These are phyloP conservation scores for Yponomeuta cagnagella DNA, from an alignment of 2,888 invertebrate species.

Conservation along the genomic window DNA sequence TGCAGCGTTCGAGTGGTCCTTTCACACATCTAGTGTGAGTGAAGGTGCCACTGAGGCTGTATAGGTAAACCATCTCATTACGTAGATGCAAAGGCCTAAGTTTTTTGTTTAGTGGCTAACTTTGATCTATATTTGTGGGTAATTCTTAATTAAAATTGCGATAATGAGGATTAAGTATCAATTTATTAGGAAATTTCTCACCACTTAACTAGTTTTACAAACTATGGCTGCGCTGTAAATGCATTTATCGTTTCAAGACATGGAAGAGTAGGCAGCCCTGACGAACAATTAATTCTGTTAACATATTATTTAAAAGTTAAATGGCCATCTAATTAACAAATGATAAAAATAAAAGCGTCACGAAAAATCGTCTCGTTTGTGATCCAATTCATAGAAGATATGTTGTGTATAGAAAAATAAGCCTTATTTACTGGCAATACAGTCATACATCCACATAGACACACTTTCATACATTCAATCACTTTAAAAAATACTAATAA, in stretches of 20 bases:
- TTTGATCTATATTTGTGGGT: too few relatives aligned
- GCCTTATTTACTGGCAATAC: not conserved
- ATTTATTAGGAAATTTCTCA: conserved; percentile 10
- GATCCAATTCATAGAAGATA: conserved; percentile 12
- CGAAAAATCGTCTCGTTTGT: conserved; percentile 5
- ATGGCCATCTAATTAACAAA: not conserved
- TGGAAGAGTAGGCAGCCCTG: conserved; percentile 6
- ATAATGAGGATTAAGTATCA: too few relatives aligned
- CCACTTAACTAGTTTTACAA: conserved; percentile 7
- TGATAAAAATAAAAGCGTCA: not conserved
- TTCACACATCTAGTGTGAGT: too few relatives aligned
- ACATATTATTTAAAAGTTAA: not conserved
- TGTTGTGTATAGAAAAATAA: conserved; percentile 11
- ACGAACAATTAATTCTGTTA: not conserved
- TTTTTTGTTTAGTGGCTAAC: too few relatives aligned
- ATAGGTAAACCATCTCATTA: too few relatives aligned
- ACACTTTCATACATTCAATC: not conserved
- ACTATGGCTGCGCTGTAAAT: conserved; percentile 7
- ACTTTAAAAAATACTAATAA: not conserved
- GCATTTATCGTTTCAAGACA: not conserved
- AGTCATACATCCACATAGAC: not conserved
- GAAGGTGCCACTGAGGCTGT: too few relatives aligned
- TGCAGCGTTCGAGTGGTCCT: too few relatives aligned
- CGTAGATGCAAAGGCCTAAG: too few relatives aligned
- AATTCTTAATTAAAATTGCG: too few relatives aligned